Percentiles rank a stretch among this genome's conserved stretches.
These are phyloP conservation scores for Erebia aethiops DNA, from an alignment of 2,888 invertebrate species.

Conservation along the genomic window DNA sequence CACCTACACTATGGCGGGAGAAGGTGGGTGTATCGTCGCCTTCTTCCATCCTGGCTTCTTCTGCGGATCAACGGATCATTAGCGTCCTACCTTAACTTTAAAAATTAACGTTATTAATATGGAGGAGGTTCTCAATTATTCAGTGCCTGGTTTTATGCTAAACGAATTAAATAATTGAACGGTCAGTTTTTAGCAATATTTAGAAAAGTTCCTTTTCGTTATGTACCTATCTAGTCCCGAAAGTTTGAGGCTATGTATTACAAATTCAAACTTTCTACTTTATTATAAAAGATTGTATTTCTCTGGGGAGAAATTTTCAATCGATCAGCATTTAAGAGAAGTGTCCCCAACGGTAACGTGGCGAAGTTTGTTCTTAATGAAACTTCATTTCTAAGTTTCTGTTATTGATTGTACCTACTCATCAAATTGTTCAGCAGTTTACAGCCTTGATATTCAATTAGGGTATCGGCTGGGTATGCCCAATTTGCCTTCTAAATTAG, in stretches of 20 bases:
- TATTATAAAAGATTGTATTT: slow-evolving; percentile 15
- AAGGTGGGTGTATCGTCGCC: too few species aligned
- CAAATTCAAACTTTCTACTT: not conserved
- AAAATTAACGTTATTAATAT: too few species aligned
- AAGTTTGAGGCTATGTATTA: not conserved
- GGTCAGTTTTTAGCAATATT: not conserved
- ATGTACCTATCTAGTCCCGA: too few species aligned
- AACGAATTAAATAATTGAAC: not conserved
- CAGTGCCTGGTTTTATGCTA: too few species aligned
- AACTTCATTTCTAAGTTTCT: slow-evolving; percentile 29
- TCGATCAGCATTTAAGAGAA: slow-evolving; percentile 19
- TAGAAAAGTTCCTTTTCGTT: not conserved
- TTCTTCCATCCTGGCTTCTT: too few species aligned
- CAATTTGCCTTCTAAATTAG: not conserved
- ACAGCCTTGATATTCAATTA: slow-evolving; percentile 10
- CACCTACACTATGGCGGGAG: too few species aligned
- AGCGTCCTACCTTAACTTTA: too few species aligned
- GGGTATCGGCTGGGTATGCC: not conserved
- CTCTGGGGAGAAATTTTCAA: slow-evolving; percentile 3
- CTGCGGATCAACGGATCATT: too few species aligned
- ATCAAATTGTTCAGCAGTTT: slow-evolving; percentile 25
- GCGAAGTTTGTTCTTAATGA: slow-evolving; percentile 23
- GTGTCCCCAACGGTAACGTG: slow-evolving; percentile 16
- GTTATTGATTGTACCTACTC: slow-evolving; percentile 26
- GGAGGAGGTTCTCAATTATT: too few species aligned